Evolutionary conservation across 1,140 invertebrate genomes (phyloP).

Genomic region (Ips nitidus): DNA sequence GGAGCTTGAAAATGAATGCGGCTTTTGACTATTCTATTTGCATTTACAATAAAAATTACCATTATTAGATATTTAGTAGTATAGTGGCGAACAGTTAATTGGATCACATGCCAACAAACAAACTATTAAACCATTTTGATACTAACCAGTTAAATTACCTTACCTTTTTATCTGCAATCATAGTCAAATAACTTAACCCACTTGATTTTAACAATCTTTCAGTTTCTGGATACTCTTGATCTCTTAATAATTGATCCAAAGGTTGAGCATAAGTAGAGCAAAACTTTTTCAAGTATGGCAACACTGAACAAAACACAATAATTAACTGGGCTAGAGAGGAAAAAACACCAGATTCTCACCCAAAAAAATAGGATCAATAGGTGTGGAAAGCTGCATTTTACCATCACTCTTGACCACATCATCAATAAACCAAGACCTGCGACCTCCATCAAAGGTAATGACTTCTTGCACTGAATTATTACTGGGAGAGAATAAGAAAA

Average conservation of each 20-base stretch:
- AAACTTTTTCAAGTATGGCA: conserved; percentile 60
- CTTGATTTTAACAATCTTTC: conserved; percentile 54
- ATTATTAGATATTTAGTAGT: too few species aligned
- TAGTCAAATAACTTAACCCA: conserved; percentile 57
- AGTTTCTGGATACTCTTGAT: conserved; percentile 63
- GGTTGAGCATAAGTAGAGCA: conserved; percentile 64
- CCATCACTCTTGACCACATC: conserved; percentile 74
- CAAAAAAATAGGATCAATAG: conserved; percentile 72
- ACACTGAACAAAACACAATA: conserved; percentile 51
- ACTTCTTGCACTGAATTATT: conserved; percentile 65
- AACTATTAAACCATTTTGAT: background rate
- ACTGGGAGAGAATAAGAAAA: conserved; percentile 63
- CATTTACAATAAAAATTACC: background rate
- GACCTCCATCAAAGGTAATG: conserved; percentile 65
- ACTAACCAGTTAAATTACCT: background rate
- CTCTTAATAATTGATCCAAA: conserved; percentile 67
- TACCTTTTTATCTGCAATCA: conserved; percentile 68
- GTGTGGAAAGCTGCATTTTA: conserved; percentile 68
- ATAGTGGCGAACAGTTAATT: background rate
- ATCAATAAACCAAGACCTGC: conserved; percentile 71
- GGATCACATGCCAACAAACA: background rate
- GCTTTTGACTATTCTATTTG: background rate
- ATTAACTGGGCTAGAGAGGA: background rate
- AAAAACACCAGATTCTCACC: conserved; percentile 45
- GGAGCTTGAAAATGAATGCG: too few species aligned